Percentiles rank a stretch among this genome's conserved stretches.
phyloP scores from a whole-genome alignment of 2,113 vertebrate species.

The Pterocles burchelli region DNA sequence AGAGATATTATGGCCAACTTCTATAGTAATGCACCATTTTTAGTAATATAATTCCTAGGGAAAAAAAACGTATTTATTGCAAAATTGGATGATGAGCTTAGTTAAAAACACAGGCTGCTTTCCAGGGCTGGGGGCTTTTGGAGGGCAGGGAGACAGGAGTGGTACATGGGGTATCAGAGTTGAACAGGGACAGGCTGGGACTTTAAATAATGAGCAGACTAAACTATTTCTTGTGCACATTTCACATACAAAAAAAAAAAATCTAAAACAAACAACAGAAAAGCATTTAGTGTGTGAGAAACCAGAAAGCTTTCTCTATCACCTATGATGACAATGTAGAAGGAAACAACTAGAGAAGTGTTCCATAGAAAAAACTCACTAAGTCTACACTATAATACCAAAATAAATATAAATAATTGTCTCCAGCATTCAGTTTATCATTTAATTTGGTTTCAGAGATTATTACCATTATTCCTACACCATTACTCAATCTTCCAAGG shows the following conservation, averaged over 20 bases:
- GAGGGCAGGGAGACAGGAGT: neutral
- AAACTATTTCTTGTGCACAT: neutral
- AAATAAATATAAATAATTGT: neutral
- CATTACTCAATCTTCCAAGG: neutral
- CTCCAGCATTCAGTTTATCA: neutral
- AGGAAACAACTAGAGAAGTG: neutral
- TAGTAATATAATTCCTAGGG: neutral
- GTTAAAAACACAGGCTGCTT: neutral
- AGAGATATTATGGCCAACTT: rapidly evolving
- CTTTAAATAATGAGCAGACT: neutral
- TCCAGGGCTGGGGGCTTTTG: neutral
- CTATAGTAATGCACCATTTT: neutral
- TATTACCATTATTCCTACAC: neutral
- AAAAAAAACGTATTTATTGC: neutral
- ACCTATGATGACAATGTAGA: neutral
- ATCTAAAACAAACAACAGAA: neutral
- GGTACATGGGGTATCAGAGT: neutral
- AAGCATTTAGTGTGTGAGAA: neutral
- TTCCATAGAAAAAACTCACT: rapidly evolving
- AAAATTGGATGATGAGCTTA: neutral
- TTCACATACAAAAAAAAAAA: neutral
- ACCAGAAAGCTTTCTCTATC: neutral
- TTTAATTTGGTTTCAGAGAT: neutral
- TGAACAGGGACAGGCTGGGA: neutral
- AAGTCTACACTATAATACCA: neutral